Evolutionary conservation across 2,113 vertebrate species (phyloP).

Genomic region (Ptilorrhoa leucosticta): DNA sequence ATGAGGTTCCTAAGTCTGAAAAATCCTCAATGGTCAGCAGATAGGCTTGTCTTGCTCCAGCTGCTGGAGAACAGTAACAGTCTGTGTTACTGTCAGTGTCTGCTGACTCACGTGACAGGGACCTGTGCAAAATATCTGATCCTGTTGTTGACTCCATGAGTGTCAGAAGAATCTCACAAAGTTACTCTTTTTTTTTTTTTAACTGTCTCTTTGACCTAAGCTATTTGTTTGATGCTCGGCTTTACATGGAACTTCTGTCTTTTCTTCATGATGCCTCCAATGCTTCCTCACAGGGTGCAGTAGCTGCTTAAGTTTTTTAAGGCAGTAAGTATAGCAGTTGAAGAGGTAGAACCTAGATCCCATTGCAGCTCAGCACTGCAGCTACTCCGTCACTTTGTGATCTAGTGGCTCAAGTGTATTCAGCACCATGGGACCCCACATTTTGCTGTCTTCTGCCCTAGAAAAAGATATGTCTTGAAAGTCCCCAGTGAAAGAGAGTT

Average conservation of each 20-base stretch:
- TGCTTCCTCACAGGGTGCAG: background rate
- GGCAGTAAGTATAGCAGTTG: background rate
- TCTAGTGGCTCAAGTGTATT: background rate
- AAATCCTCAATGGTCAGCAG: background rate
- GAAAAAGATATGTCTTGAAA: background rate
- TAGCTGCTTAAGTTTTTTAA: background rate
- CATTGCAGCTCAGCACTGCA: background rate
- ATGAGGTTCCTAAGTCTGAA: background rate
- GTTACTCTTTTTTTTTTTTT: background rate
- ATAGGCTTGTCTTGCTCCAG: background rate
- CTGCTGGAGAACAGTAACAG: background rate
- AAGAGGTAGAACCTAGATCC: background rate
- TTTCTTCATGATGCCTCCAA: background rate
- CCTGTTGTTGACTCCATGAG: accelerated
- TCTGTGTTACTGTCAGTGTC: accelerated
- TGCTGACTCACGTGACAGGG: background rate
- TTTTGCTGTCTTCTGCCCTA: background rate
- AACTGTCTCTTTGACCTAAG: background rate
- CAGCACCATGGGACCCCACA: background rate
- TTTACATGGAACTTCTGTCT: background rate
- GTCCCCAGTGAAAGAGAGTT: background rate
- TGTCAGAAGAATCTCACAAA: background rate
- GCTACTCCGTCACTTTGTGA: background rate
- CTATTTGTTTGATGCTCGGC: background rate
- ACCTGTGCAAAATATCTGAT: background rate